A percentile compares a stretch with the other conserved stretches of the same genome.
Evolutionary conservation across 2,888 invertebrate species (phyloP).

Genomic region (Tipula lateralis): DNA sequence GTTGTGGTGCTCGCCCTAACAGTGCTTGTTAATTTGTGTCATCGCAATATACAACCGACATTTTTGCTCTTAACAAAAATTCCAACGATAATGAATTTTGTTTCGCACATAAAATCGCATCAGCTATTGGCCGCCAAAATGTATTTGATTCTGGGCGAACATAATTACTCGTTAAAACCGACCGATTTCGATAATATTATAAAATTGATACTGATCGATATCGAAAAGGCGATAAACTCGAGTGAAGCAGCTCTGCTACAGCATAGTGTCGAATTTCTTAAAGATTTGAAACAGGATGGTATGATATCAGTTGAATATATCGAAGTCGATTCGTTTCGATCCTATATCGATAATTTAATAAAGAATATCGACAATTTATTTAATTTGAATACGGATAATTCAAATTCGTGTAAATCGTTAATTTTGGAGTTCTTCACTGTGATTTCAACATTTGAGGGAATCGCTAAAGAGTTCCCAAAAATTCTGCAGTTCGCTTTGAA

Average conservation of each 20-base stretch:
- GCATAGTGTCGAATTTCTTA: constrained; percentile 45
- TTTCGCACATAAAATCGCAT: constrained; percentile 42
- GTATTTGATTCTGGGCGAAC: constrained; percentile 42
- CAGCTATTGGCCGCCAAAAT: constrained; percentile 46
- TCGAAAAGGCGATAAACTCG: constrained; percentile 35
- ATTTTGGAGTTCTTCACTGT: neutral
- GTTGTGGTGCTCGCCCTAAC: constrained; percentile 56
- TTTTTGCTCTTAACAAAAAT: constrained; percentile 66
- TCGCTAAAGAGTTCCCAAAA: neutral
- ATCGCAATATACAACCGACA: constrained; percentile 67
- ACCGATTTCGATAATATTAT: constrained; percentile 39
- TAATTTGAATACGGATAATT: neutral
- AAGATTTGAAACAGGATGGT: constrained; percentile 39
- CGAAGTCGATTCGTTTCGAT: neutral
- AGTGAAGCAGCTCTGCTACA: constrained; percentile 36
- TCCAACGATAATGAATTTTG: constrained; percentile 53
- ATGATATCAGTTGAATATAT: neutral
- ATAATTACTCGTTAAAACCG: constrained; percentile 42
- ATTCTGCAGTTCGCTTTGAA: neutral
- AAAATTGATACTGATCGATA: neutral
- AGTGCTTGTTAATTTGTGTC: constrained; percentile 72
- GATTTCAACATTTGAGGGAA: neutral
- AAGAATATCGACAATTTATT: neutral
- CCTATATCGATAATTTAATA: neutral
- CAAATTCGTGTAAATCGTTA: neutral